Base-by-base conservation (phyloP, 2,113 vertebrate species). In the Prionailurus bengalensis region DNA sequence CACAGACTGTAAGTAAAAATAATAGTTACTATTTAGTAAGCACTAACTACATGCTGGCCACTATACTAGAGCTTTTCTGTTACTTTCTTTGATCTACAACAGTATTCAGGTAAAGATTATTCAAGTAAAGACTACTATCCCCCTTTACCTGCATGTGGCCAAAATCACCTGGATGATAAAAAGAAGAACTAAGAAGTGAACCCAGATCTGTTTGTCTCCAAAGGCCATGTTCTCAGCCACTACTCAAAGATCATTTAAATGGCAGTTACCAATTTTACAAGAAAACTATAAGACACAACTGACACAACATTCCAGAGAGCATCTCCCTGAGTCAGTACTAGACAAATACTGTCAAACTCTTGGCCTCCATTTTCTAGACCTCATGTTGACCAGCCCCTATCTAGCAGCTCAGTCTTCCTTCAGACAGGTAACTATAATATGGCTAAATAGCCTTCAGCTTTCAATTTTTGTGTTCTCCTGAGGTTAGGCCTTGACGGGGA, bases 201-300 rank as follows among this genome's bases (percentile, higher is more conserved):
- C n/a, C 12, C 70, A 55, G 7, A n/a, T 81, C n/a, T 91, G 3
- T 84, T 93, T 94, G 48, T 83, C 45, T 76, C 33, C 70, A 74
- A 88, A 95, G 74, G 42, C 45, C 5, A 10, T 39, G 11, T 90
- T 94, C 39, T 88, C 76, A 83, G 42, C 17, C 51, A 88, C 39
- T 91, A 31, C 29, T 82, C 58, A 70, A 83, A 89, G 80, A 80
- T 90, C 45, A 78, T 85, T 93, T 73, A 91, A 86, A 74, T 39
- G 33, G 42, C 13, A 91, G 31, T 45, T 71, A 80, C 27, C 48
- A 74, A 83, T 68, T 84, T 84, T 96, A 51, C 10, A 88, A 27
- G 70, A 90, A 94, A 92, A 83, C 58, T 74, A 68, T 58, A 92
- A 97, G 42, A 53, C 25, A 7, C 13, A 61, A 14, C 42, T 76